A percentile compares a stretch with the other conserved stretches of the same genome.
Evolutionary conservation across 2,113 vertebrate species (phyloP).

Genomic region (Bettongia penicillata): DNA sequence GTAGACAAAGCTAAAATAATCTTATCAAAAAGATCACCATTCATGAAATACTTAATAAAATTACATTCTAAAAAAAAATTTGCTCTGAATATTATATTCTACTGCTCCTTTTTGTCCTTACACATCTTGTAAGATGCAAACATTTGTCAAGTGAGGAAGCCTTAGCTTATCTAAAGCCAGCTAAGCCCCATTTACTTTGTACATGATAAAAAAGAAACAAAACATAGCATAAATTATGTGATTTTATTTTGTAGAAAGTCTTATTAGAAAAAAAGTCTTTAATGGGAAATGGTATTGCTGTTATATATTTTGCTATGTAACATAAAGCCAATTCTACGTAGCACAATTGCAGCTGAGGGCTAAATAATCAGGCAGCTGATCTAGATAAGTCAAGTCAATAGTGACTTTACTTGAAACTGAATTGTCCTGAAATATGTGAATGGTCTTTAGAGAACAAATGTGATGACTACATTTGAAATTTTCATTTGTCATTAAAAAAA

Average conservation of each 20-base stretch:
- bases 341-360: constrained; percentile 16
- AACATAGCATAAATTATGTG: not conserved
- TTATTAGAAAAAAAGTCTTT: not conserved
- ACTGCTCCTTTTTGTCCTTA: not conserved
- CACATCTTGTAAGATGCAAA: not conserved
- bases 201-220: not conserved
- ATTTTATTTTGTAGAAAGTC: not conserved
- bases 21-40: not conserved
- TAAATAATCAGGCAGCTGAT: not conserved
- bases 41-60: not conserved
- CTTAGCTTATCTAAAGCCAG: not conserved
- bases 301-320: not conserved
- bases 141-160: not conserved
- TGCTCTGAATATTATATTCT: not conserved
- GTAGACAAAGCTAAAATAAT: not conserved
- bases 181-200: not conserved
- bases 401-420: not conserved
- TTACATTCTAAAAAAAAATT: not conserved
- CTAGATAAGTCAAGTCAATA: not conserved
- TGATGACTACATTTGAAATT: not conserved
- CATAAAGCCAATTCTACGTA: not conserved
- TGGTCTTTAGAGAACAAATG: not conserved
- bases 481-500: not conserved
- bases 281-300: not conserved
- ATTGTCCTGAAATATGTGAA: no score